phyloP scores from a whole-genome alignment of 1,140 invertebrate genomes.

The Metopolophium dirhodum region DNA sequence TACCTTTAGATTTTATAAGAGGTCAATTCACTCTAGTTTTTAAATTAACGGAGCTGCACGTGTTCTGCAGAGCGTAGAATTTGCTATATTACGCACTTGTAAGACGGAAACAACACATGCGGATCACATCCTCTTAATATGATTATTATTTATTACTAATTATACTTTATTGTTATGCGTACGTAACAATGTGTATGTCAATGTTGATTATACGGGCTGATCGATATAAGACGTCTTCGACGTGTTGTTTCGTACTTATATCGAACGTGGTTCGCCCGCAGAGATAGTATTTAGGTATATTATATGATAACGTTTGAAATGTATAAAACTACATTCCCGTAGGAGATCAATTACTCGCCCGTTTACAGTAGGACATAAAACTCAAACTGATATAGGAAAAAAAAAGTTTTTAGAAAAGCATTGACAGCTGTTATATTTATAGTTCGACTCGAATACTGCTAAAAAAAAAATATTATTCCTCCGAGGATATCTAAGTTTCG shows the following conservation, averaged over 20 bases:
- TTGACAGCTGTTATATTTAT: slow-evolving; percentile 25
- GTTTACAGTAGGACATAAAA: neutral
- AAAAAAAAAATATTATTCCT: slow-evolving; percentile 30
- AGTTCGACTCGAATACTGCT: neutral
- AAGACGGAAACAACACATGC: too few relatives aligned
- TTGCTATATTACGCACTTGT: too few relatives aligned
- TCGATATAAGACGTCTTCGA: neutral
- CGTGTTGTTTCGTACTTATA: neutral
- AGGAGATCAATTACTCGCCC: neutral
- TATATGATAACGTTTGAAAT: neutral
- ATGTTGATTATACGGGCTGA: neutral
- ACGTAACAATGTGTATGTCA: neutral
- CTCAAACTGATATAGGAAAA: neutral
- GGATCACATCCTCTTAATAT: too few relatives aligned
- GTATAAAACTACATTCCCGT: neutral
- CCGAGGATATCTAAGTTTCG: neutral
- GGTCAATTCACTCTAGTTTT: too few relatives aligned
- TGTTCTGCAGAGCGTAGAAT: too few relatives aligned
- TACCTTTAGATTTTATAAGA: too few relatives aligned
- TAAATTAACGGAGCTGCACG: too few relatives aligned
- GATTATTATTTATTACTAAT: neutral
- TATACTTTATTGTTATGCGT: neutral
- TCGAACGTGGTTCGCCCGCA: neutral
- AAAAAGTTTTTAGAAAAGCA: neutral
- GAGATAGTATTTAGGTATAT: neutral